Conservation (phyloP, 1,140 invertebrate species). For the Neocloeon triangulifer region DNA sequence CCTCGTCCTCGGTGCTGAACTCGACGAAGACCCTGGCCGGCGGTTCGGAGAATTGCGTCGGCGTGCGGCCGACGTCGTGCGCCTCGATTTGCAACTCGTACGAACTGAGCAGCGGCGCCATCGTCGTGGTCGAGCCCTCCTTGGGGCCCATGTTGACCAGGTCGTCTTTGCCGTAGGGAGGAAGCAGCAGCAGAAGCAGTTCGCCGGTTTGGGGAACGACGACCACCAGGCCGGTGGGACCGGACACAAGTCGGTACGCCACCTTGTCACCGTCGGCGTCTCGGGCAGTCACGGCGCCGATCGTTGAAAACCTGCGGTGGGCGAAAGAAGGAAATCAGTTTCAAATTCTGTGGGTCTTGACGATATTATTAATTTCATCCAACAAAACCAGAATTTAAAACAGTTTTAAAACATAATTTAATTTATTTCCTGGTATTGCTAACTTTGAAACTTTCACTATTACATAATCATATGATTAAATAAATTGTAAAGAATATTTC, state of each 20-base stretch:
- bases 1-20: slow-evolving; percentile 34
- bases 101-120: background rate
- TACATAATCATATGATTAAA: too few relatives aligned
- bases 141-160: too few relatives aligned
- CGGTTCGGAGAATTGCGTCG: slow-evolving; percentile 35
- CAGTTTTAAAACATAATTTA: too few relatives aligned
- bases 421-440: too few relatives aligned
- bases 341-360: slow-evolving; percentile 15
- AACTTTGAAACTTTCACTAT: too few relatives aligned
- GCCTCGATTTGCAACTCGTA: slow-evolving; percentile 31
- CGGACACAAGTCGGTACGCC: slow-evolving; percentile 47
- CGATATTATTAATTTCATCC: slow-evolving; percentile 17
- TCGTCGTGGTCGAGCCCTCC: too few relatives aligned
- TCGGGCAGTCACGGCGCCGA: slow-evolving; percentile 57
- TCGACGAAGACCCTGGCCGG: slow-evolving; percentile 53
- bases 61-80: slow-evolving; percentile 54
- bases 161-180: slow-evolving; percentile 24
- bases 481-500: too few relatives aligned
- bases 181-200: slow-evolving; percentile 50
- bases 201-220: slow-evolving; percentile 83
- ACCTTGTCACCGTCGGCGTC: slow-evolving; percentile 74
- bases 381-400: too few relatives aligned
- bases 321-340: slow-evolving; percentile 20
- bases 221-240: slow-evolving; percentile 52
- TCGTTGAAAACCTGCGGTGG: slow-evolving; percentile 48